These are phyloP conservation scores for Sebastiscus albofasciatus DNA, from an alignment of 2,797 vertebrate genomes.

Conservation along the genomic window DNA sequence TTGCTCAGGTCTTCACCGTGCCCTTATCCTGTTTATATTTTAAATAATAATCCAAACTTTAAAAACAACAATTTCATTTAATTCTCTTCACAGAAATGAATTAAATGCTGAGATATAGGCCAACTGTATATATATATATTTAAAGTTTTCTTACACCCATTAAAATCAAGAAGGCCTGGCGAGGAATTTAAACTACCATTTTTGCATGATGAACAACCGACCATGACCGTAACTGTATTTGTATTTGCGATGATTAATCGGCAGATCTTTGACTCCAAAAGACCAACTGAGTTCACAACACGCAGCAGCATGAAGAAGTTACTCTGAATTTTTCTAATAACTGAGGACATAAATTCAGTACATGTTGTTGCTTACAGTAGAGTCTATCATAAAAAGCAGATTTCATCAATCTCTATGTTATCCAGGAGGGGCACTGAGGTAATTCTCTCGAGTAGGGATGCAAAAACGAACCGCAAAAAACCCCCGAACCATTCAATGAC, in stretches of 20 bases:
- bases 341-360: background rate
- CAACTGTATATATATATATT: too few relatives aligned
- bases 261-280: background rate
- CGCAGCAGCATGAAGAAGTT: background rate
- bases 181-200: background rate
- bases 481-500: accelerated
- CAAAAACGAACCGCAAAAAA: too few relatives aligned
- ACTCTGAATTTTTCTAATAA: background rate
- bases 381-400: background rate
- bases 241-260: background rate
- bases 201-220: background rate
- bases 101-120: too few relatives aligned
- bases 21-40: too few relatives aligned
- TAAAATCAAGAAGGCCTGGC: too few relatives aligned
- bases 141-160: too few relatives aligned
- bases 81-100: too few relatives aligned
- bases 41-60: too few relatives aligned
- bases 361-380: background rate
- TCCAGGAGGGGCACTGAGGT: background rate
- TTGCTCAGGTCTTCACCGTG: too few relatives aligned
- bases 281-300: background rate
- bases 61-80: too few relatives aligned
- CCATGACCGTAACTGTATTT: too few relatives aligned
- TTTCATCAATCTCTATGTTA: background rate
- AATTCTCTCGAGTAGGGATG: background rate